Percentiles rank a stretch among this genome's conserved stretches.
Evolutionary conservation across 2,888 invertebrate species (phyloP).

Genomic region (Glomeris marginata): DNA sequence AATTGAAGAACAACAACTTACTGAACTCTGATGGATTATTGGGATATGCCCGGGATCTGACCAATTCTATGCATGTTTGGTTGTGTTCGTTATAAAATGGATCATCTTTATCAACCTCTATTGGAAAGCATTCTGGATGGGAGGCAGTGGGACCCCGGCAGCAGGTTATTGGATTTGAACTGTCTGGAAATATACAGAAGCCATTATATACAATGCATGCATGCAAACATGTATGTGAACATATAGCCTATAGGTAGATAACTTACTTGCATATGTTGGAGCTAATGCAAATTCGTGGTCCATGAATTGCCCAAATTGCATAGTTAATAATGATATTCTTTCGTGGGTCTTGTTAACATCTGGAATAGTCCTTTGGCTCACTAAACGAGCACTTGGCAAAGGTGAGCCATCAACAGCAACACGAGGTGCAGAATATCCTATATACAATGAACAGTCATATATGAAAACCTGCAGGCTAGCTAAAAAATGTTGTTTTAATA

Average conservation of each 20-base stretch:
- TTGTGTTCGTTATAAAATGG: slow-evolving; percentile 38
- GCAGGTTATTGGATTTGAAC: background rate
- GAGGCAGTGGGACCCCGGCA: too few relatives aligned
- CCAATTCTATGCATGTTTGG: slow-evolving; percentile 33
- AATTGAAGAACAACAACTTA: too few relatives aligned
- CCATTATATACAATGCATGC: slow-evolving; percentile 10
- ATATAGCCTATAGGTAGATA: background rate
- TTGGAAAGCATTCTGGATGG: slow-evolving; percentile 52
- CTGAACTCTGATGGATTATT: too few relatives aligned
- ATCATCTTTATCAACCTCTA: slow-evolving; percentile 43
- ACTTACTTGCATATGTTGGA: slow-evolving; percentile 18
- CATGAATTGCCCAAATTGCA: slow-evolving; percentile 23
- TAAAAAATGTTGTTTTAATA: too few relatives aligned
- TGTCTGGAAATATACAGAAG: too few relatives aligned
- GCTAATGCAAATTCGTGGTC: slow-evolving; percentile 22
- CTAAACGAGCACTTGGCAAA: slow-evolving; percentile 25
- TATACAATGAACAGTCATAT: too few relatives aligned
- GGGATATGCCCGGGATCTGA: slow-evolving; percentile 23
- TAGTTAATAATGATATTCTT: slow-evolving; percentile 10
- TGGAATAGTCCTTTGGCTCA: slow-evolving; percentile 23
- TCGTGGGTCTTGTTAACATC: slow-evolving; percentile 17
- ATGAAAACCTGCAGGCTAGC: too few relatives aligned
- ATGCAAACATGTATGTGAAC: slow-evolving; percentile 18
- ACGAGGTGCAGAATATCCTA: slow-evolving; percentile 27
- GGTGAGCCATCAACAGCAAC: slow-evolving; percentile 37